Base-by-base conservation (phyloP, 2,797 vertebrate genomes). In the Choloepus didactylus region DNA sequence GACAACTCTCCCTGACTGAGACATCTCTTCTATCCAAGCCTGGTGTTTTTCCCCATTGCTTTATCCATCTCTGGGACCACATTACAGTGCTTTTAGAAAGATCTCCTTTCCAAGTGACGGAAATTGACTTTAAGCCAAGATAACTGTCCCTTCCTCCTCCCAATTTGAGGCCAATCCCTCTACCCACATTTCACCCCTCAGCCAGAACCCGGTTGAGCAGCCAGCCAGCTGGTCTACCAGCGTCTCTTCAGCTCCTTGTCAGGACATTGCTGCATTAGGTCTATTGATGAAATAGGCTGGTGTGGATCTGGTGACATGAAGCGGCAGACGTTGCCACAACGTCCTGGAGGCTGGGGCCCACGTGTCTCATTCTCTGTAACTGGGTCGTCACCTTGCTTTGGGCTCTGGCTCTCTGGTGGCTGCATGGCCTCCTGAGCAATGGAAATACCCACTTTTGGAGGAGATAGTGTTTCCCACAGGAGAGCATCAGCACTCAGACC, bases 261-360 rank as follows among this genome's bases (percentile, higher is more conserved):
- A 2, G 69, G 59, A 69, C 25, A 0, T 18, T 9, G 23, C 15
- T 44, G 29, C 1, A 0, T 21, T 9, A 14, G 64, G 25, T 41
- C 70, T 29, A 2, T 2, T 6, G 38, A 0, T 15, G 23, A 59
- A 75, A 44, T 12, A 16, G 6, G 0, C 25, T 15, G 35, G 9
- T 44, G 15, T 12, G 10, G 49, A n/a, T 66, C 19, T 4, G 38
- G 25, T 16, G 3, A 14, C 6, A 0, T 31, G 59, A 38, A 4
- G 0, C 1, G 0, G 12, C 56, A 73, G 60, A 1, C 3, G 0
- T 6, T 18, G 19, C 41, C 4, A 0, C 0, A 0, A 38, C 44
- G 12, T 79, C 56, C 29, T 18, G 6, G 79, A 62, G 35, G 3
- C 66, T 38, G 27, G 19, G 8, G 5, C 83, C 80, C 44, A 3